Percentiles rank a stretch among this genome's conserved stretches.
These are phyloP conservation scores for Harpegnathos saltator DNA, from an alignment of 1,140 invertebrate species.

Conservation along the genomic window DNA sequence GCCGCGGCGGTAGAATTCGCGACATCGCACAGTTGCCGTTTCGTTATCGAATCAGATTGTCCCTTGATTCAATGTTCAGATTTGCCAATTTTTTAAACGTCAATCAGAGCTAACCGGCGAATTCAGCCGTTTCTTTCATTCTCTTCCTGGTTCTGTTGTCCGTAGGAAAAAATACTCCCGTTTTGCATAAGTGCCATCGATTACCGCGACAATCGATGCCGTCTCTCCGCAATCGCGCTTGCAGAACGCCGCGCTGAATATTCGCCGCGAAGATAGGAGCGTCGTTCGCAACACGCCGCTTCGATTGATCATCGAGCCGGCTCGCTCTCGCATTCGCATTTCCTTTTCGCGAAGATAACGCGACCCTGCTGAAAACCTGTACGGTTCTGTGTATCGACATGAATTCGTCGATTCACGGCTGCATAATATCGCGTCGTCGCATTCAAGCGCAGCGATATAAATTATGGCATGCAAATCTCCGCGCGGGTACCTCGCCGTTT, in stretches of 20 bases:
- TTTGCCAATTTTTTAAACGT: background rate
- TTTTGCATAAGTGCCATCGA: background rate
- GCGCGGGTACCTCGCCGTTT: background rate
- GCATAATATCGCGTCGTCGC: background rate
- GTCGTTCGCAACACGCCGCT: background rate
- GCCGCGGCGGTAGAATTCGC: too few species aligned
- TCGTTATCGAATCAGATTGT: too few species aligned
- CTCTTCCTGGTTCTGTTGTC: background rate
- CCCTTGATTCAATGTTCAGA: too few species aligned
- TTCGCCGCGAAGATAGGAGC: background rate
- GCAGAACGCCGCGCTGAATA: background rate
- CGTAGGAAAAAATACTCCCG: background rate
- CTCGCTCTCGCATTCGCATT: background rate
- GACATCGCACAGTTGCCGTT: too few species aligned
- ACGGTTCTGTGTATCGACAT: background rate
- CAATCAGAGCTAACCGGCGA: background rate
- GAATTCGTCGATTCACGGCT: slow-evolving; percentile 8
- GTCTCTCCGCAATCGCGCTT: background rate
- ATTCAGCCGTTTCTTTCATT: background rate
- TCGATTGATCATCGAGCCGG: slow-evolving; percentile 40
- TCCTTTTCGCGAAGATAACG: background rate
- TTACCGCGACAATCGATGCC: background rate
- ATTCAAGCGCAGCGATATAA: background rate
- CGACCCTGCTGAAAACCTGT: background rate
- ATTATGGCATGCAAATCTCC: background rate